Conservation (phyloP, 2,113 vertebrate genomes). For the Hucho hucho region DNA sequence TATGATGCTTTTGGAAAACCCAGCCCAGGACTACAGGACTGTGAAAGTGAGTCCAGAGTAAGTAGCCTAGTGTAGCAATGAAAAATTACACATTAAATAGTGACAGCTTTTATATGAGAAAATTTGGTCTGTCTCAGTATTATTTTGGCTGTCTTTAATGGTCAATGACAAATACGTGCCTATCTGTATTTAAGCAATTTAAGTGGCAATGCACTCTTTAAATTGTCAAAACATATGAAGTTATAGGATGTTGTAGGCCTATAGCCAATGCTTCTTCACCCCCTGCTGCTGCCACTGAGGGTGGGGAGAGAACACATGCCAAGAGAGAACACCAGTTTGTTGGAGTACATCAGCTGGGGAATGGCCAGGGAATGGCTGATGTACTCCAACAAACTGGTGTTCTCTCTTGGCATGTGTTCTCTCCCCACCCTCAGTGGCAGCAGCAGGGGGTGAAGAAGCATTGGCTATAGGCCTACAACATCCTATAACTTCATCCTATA, state of each 20-base stretch:
- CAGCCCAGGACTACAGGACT: slow-evolving; percentile 31
- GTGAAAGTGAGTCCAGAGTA: slow-evolving; percentile 45
- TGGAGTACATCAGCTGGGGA: too few species aligned
- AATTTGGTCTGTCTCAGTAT: too few species aligned
- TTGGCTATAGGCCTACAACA: too few species aligned
- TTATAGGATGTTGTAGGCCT: neutral
- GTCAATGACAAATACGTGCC: neutral
- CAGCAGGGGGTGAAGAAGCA: too few species aligned
- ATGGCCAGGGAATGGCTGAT: slow-evolving; percentile 51
- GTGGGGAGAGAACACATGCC: too few species aligned
- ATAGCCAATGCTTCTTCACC: neutral
- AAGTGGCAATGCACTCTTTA: neutral
- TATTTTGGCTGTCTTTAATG: neutral
- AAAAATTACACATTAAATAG: too few species aligned
- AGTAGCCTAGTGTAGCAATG: neutral
- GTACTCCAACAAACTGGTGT: slow-evolving; percentile 54
- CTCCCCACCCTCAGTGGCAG: slow-evolving; percentile 20
- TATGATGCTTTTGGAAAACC: neutral
- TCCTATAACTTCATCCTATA: too few species aligned
- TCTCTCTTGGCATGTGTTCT: slow-evolving; percentile 22
- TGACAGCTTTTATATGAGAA: too few species aligned
- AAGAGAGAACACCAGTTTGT: too few species aligned
- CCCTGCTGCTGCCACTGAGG: too few species aligned
- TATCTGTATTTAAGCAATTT: neutral
- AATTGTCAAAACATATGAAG: neutral